phyloP scores from a whole-genome alignment of 2,888 invertebrate species.

The Orthosia gothica region DNA sequence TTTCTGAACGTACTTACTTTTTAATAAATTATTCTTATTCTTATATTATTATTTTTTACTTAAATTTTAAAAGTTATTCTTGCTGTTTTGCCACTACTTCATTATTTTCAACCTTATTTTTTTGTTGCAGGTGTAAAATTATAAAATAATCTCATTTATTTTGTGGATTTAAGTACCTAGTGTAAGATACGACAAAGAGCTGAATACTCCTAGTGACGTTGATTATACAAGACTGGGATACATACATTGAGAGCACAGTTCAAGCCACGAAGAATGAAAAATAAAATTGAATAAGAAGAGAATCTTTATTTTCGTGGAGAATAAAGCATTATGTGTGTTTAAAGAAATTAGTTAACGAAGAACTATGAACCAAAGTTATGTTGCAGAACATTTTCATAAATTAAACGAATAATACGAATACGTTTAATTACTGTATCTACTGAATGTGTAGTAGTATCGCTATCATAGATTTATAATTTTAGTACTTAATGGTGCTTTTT shows the following conservation, averaged over 20 bases:
- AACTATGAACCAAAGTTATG: background rate
- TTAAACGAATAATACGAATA: background rate
- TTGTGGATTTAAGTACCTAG: slow-evolving; percentile 31
- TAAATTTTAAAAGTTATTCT: background rate
- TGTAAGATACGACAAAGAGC: background rate
- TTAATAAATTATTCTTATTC: no score
- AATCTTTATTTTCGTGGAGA: slow-evolving; percentile 1
- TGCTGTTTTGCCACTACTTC: background rate
- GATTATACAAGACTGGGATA: slow-evolving; percentile 2
- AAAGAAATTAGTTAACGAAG: background rate
- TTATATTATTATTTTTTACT: no score
- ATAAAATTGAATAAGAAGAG: background rate
- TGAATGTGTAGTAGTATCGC: no score
- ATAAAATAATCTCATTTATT: slow-evolving; percentile 20
- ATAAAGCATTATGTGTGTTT: background rate
- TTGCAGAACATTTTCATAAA: background rate
- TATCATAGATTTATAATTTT: no score
- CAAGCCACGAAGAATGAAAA: background rate
- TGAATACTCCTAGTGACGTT: slow-evolving; percentile 15
- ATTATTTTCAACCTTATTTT: background rate
- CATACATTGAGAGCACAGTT: background rate
- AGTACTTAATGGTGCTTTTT: no score
- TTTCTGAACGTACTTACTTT: no score
- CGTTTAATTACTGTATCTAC: background rate
- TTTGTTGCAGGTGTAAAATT: slow-evolving; percentile 34